phyloP scores from a whole-genome alignment of 2,888 invertebrate genomes.

The Danaus chrysippus region DNA sequence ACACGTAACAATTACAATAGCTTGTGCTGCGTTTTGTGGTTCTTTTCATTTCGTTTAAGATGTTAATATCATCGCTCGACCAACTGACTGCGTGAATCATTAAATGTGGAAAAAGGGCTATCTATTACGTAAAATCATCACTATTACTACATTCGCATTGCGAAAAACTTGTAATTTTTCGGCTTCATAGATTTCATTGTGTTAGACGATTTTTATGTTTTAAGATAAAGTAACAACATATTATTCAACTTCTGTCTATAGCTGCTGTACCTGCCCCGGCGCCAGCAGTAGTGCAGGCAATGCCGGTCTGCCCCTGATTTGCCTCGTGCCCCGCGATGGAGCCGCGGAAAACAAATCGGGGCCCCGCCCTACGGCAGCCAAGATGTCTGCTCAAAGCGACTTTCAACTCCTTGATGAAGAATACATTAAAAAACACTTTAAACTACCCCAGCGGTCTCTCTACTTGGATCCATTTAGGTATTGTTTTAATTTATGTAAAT shows the following conservation, averaged over 20 bases:
- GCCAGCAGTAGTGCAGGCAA: slow-evolving; percentile 34
- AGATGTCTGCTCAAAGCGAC: slow-evolving; percentile 31
- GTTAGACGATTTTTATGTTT: not conserved
- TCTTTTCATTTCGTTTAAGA: too few species aligned
- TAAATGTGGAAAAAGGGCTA: too few species aligned
- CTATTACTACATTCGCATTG: too few species aligned
- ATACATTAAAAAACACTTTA: slow-evolving; percentile 63
- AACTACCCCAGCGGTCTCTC: slow-evolving; percentile 55
- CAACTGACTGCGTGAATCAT: too few species aligned
- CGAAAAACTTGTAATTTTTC: too few species aligned
- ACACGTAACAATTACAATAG: too few species aligned
- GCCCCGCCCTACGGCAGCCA: slow-evolving; percentile 32
- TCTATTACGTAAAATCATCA: too few species aligned
- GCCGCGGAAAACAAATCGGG: slow-evolving; percentile 31
- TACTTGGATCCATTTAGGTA: slow-evolving; percentile 65
- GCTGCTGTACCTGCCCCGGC: slow-evolving; percentile 56
- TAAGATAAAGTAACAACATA: not conserved
- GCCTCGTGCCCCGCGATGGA: slow-evolving; percentile 60
- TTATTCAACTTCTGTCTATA: slow-evolving; percentile 21
- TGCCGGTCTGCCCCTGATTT: slow-evolving; percentile 55
- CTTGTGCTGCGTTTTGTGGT: too few species aligned
- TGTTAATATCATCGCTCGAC: too few species aligned
- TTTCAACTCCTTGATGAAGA: slow-evolving; percentile 58
- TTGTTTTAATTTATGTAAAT: not conserved
- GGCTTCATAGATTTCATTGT: too few species aligned